A percentile compares a stretch with the other conserved stretches of the same genome.
Conservation (phyloP, 2,797 vertebrate genomes). For the Calcarius lapponicus region DNA sequence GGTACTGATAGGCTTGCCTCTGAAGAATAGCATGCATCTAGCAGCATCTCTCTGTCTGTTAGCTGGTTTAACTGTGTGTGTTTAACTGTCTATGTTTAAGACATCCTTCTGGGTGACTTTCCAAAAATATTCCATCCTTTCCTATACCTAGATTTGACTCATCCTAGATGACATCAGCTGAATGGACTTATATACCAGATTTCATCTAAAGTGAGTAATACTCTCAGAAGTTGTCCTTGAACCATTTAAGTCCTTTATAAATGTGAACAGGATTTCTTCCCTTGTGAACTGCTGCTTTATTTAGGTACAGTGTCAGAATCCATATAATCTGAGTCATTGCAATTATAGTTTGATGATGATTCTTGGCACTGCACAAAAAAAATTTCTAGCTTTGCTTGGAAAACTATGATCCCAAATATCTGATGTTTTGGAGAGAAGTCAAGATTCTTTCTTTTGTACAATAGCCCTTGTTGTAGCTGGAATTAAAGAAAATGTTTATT, state of each 20-base stretch:
- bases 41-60: background rate
- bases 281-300: background rate
- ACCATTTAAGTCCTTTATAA: background rate
- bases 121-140: background rate
- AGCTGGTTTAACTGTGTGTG: background rate
- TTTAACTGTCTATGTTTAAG: background rate
- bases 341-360: background rate
- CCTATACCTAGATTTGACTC: background rate
- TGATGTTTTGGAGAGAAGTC: background rate
- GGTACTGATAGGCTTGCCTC: background rate
- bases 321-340: background rate
- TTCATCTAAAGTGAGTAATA: background rate
- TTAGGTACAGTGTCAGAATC: background rate
- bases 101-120: background rate
- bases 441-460: constrained; percentile 11
- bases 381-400: background rate
- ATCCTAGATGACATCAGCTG: background rate
- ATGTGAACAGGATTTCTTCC: background rate
- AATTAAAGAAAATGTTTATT: constrained; percentile 61
- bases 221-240: background rate
- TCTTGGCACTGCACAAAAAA: background rate
- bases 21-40: background rate
- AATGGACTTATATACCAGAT: background rate
- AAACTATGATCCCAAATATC: constrained; percentile 1
- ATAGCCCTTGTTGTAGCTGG: background rate